phyloP scores from a whole-genome alignment of 2,113 vertebrate genomes.

The Pachycephala philippinensis region DNA sequence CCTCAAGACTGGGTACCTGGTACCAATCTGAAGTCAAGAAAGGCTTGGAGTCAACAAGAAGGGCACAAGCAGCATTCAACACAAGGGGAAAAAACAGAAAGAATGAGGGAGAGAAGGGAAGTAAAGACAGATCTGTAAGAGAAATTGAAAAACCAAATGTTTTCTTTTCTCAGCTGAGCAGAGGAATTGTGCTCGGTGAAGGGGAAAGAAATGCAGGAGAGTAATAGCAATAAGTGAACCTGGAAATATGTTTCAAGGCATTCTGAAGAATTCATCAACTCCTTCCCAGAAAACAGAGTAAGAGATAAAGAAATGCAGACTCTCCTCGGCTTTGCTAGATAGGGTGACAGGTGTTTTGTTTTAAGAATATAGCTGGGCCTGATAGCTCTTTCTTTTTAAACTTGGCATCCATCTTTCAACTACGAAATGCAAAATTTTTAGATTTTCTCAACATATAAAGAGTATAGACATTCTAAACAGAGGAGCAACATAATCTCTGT shows the following conservation, averaged over 20 bases:
- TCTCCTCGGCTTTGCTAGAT: not conserved
- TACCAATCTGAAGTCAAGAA: not conserved
- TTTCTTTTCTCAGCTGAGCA: not conserved
- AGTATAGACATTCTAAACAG: not conserved
- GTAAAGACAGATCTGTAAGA: not conserved
- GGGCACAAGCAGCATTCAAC: not conserved
- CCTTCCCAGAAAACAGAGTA: not conserved
- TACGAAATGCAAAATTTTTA: not conserved
- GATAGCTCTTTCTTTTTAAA: not conserved
- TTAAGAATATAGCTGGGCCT: not conserved
- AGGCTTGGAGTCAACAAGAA: not conserved
- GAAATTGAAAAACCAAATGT: not conserved
- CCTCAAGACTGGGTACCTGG: not conserved
- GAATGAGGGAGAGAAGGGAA: fast-evolving
- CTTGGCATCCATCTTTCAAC: not conserved
- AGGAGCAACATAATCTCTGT: not conserved
- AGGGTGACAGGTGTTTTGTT: not conserved
- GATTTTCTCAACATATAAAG: not conserved
- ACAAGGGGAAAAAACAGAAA: not conserved
- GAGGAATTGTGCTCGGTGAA: not conserved
- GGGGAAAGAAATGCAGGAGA: not conserved
- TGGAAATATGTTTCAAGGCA: not conserved
- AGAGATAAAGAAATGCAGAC: not conserved
- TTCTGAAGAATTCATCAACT: not conserved
- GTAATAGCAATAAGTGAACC: not conserved